Percentiles rank a stretch among this genome's conserved stretches.
phyloP scores from a whole-genome alignment of 2,113 vertebrate genomes.

The Mobula birostris region DNA sequence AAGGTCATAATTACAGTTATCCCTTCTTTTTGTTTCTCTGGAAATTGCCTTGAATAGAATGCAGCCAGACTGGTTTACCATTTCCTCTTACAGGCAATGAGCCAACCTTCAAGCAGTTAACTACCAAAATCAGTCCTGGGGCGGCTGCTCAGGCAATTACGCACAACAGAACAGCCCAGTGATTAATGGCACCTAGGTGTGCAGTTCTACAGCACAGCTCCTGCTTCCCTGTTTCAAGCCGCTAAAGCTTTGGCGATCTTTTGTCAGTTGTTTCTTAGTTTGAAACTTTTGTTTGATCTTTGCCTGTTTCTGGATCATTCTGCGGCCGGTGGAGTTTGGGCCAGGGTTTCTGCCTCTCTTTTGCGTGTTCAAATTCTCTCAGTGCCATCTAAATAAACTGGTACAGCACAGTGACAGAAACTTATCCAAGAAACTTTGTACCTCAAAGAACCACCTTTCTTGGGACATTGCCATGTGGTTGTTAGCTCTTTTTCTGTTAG shows the following conservation, averaged over 20 bases:
- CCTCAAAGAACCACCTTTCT: not conserved
- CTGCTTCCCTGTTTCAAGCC: too few species aligned
- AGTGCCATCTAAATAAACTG: not conserved
- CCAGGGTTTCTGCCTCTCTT: too few species aligned
- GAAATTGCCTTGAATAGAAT: not conserved
- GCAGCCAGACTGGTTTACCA: not conserved
- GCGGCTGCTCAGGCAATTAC: not conserved
- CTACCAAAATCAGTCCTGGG: not conserved
- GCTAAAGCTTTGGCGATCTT: not conserved
- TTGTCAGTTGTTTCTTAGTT: not conserved
- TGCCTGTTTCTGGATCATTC: not conserved
- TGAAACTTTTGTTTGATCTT: not conserved
- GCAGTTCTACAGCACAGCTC: not conserved
- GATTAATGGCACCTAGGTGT: conserved; percentile 8
- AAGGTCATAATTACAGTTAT: conserved; percentile 25
- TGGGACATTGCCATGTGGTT: not conserved
- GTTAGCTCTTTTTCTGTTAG: not conserved
- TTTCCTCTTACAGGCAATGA: not conserved
- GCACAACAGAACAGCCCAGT: too few species aligned
- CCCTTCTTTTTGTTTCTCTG: not conserved
- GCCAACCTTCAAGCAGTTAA: conserved; percentile 8
- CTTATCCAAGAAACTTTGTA: not conserved
- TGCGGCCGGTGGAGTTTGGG: not conserved
- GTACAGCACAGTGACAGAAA: not conserved
- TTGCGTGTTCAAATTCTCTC: not conserved